Base-by-base conservation (phyloP, 1,140 invertebrate genomes). In the Drosophila insularis region DNA sequence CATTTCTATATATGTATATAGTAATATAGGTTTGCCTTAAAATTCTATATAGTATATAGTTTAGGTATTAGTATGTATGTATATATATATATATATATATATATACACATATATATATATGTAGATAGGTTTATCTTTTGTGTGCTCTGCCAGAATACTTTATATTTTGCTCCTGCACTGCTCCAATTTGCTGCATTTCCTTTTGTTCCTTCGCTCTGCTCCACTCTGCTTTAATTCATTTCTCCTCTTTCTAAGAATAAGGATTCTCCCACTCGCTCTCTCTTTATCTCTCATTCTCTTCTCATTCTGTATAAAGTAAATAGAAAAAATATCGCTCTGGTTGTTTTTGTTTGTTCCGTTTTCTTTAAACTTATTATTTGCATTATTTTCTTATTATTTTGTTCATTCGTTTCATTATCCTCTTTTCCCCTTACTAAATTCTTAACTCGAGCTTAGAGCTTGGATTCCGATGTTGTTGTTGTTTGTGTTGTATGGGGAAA, bases 401-500 rank as follows among this genome's bases (percentile, higher is more conserved):
- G 32, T 69, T 79, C 87, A 79, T 87, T 87, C 80, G 82, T 73
- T 73, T 87, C 70, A 56, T 76, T 54, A 40, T 63, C 35, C 59
- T 54, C 58, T 21, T 39, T 10, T 60, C 14, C 13, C 53, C 63
- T 32, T 7, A 10, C 2, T 11, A 32, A 14, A 19, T 39, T 32
- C 64, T 21, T 55, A 19, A 55, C 46, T 64, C 27, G 74, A 21
- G 56, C 40, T 90, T 90, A 91, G 81, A 91, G 86, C 73, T 90
- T 91, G 58, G 90, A 90, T 78, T 91, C 90, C 54, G 86, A 71
- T 60, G 68, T 76, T 66, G 71, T 39, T 69, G 60, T 17, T 75
- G 14, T 61, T n/a, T n/a, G n/a, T n/a, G n/a, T n/a, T 72, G 66
- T 54, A 75, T 23, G 78, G 81, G 53, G 81, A 90, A 68, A 71